Conservation (phyloP, 1,140 invertebrate genomes). For the Trichomalopsis sarcophagae region DNA sequence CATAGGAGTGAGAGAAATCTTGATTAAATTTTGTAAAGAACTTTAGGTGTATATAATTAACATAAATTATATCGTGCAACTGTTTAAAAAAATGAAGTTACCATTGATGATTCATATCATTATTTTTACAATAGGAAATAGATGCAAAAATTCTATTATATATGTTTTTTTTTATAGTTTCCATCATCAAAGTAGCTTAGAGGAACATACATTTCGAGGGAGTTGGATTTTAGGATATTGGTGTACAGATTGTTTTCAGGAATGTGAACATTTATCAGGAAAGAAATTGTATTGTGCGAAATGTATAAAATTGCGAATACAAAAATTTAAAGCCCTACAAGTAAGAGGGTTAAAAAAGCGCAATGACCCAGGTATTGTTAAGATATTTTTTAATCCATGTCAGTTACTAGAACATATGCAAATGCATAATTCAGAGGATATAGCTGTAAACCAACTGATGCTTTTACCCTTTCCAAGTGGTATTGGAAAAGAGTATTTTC, state of each 20-base stretch:
- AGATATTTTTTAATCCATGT: constrained; percentile 70
- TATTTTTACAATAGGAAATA: not conserved
- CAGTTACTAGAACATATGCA: constrained; percentile 67
- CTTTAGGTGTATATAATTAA: too few relatives aligned
- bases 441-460: constrained; percentile 66
- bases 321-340: constrained; percentile 60
- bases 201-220: constrained; percentile 62
- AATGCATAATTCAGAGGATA: constrained; percentile 56
- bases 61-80: too few relatives aligned
- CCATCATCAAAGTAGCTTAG: constrained; percentile 60
- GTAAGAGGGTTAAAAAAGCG: constrained; percentile 56
- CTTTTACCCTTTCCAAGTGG: constrained; percentile 66
- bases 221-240: constrained; percentile 69
- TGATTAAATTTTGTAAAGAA: too few relatives aligned
- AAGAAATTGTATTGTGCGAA: constrained; percentile 47
- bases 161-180: constrained; percentile 60
- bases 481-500: constrained; percentile 55
- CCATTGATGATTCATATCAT: too few relatives aligned
- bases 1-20: too few relatives aligned
- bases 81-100: too few relatives aligned
- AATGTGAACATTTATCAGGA: constrained; percentile 56
- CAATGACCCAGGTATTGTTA: constrained; percentile 58
- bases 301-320: constrained; percentile 53
- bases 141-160: not conserved
- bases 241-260: constrained; percentile 62